Percentiles rank a stretch among this genome's conserved stretches.
These are phyloP conservation scores for Nomada flava DNA, from an alignment of 2,888 invertebrate species.

Conservation along the genomic window DNA sequence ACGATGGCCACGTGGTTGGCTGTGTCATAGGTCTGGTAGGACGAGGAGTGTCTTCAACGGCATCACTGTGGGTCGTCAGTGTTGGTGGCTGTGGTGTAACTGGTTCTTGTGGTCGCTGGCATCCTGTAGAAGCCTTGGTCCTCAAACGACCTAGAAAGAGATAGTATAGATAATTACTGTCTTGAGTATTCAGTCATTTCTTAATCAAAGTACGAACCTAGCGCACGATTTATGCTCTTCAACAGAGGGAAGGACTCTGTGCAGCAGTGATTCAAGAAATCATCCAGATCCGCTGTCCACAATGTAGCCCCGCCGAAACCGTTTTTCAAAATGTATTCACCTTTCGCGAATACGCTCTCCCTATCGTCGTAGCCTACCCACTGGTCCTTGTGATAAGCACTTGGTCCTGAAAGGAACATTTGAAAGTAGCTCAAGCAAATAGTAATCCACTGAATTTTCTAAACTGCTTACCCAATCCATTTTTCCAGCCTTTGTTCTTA, in stretches of 20 bases:
- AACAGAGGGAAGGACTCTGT: conserved; percentile 91
- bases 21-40: conserved; percentile 70
- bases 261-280: conserved; percentile 94
- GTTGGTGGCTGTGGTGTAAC: conserved; percentile 91
- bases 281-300: conserved; percentile 95
- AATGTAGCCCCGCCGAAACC: conserved; percentile 93
- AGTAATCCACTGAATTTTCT: too few relatives aligned
- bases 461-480: conserved; percentile 69
- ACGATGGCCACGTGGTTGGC: conserved; percentile 76
- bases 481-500: conserved; percentile 76
- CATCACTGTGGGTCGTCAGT: conserved; percentile 89
- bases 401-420: conserved; percentile 86
- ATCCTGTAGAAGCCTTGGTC: conserved; percentile 85
- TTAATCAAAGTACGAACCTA: conserved; percentile 85
- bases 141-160: conserved; percentile 82
- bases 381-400: conserved; percentile 91
- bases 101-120: conserved; percentile 89
- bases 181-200: not conserved
- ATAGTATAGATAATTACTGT: not conserved
- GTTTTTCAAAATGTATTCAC: conserved; percentile 89
- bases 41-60: conserved; percentile 83
- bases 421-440: not conserved
- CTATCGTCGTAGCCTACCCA: conserved; percentile 96
- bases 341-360: conserved; percentile 91
- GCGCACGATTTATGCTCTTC: conserved; percentile 90